phyloP scores from a whole-genome alignment of 2,113 vertebrate genomes.

The Etia nguti region DNA sequence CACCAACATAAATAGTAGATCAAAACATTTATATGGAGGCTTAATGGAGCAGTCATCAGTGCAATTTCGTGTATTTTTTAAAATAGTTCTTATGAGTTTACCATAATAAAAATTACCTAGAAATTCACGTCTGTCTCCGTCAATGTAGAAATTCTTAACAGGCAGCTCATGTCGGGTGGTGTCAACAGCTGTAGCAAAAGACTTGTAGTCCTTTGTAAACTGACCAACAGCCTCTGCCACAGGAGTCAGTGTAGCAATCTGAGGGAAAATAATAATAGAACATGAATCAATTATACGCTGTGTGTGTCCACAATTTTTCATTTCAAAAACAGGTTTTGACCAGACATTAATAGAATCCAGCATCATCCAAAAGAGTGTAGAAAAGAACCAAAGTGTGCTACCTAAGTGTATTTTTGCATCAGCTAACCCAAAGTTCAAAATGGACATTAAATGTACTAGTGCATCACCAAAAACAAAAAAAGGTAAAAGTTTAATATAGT shows the following conservation, averaged over 20 bases:
- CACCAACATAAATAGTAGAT: not conserved
- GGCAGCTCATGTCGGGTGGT: slow-evolving; percentile 80
- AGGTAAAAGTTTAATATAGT: not conserved
- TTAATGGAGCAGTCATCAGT: not conserved
- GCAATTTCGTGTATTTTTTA: accelerated
- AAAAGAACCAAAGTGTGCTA: accelerated
- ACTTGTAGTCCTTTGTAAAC: slow-evolving; percentile 78
- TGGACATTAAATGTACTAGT: not conserved
- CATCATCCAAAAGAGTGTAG: accelerated
- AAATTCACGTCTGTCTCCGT: slow-evolving; percentile 63
- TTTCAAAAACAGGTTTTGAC: accelerated
- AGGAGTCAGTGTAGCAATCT: slow-evolving; percentile 76
- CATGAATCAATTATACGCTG: not conserved
- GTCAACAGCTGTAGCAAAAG: slow-evolving; percentile 80
- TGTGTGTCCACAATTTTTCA: not conserved
- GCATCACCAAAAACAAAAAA: not conserved
- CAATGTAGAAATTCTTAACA: slow-evolving; percentile 76
- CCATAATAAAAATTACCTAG: slow-evolving; percentile 68
- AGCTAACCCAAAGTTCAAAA: not conserved
- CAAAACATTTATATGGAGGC: not conserved
- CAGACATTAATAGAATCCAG: not conserved
- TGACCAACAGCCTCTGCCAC: slow-evolving; percentile 47
- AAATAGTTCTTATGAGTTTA: not conserved
- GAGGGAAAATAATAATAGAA: not conserved
- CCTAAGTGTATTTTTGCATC: not conserved